Base-by-base conservation (phyloP, 2,888 invertebrate species). In the Agonopterix subpropinquella region DNA sequence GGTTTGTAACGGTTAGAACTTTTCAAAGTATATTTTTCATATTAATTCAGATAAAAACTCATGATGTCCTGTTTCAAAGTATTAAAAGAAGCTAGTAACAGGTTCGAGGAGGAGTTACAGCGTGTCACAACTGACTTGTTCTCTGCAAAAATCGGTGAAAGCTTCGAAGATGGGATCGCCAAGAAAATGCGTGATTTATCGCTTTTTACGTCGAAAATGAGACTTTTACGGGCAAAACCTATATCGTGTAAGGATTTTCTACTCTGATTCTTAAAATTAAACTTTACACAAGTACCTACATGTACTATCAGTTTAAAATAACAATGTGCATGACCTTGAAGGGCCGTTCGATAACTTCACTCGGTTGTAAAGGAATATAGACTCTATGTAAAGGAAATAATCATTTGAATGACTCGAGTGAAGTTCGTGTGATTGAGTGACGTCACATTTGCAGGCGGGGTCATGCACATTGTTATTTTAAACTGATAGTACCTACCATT, bases 181-280 rank as follows among this genome's bases (percentile, higher is more conserved):
- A 79, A 80, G 47, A 83, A 77, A 59, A 51, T 76, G 11, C 63
- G 65, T 11, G 77, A 80, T 59, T 53, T 81, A 37, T 59, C 62
- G 1, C 56, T 85, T 5, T 69, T 71, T 49, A 73, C 70, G 1
- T 73, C 84, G 0, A 87, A 87, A 69, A 55, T 81, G 8, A 75
- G 74, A 45, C 61, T 86, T 15, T 59, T 87, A 44, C 70, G 68
- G 36, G 86, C 80, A 1, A 80, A 77, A 55, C 54, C 71, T 39
- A 10, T 70, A 43, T 61, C 78, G 11, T 55, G 86, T 85, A 59
- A 73, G 75, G 73, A 45, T 51, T 48, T 18, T 18, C n/a, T 28
- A 28, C 5, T 28, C 28, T 28, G 7, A 28, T 28, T 5, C 7
- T 28, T 28, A 28, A 28, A 28, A 28, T 4, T 5, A 1, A 28